Base-by-base conservation (phyloP, 2,797 vertebrate species). In the Meda fulgida region DNA sequence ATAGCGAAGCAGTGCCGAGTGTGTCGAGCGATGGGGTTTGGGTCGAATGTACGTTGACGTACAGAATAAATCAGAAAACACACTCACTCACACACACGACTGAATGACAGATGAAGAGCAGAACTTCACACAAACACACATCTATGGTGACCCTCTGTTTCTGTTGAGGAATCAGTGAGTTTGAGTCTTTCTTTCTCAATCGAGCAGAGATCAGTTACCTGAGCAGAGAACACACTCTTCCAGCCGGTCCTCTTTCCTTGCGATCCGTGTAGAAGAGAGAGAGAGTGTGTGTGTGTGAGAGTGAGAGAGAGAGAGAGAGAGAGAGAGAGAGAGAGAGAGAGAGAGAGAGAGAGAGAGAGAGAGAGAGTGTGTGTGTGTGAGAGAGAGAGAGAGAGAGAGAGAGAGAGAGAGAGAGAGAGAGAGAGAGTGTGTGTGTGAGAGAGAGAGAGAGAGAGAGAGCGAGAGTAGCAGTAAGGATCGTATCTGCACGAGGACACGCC, bases 401-500 rank as follows among this genome's bases (percentile, higher is more conserved):
- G 89, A 92, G 26, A 29, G 60, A 92, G 91, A 92, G 89, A 92
- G 91, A 92, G 90, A 3, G 40, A 3, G 40, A 11, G 43, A 46
- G 43, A 46, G 92, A 83, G 93, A 83, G n/a, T n/a, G n/a, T n/a
- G n/a, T n/a, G n/a, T n/a, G n/a, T n/a, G 21, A 46, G 46, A 84
- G 3, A 69, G 38, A 92, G 92, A 86, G 88, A 85, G 82, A 87
- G 90, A 91, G 92, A 86, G 89, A 85, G 82, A 88, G 90, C 51
- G 55, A n/a, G 19, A 46, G 90, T 78, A 81, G 89, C 86, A 87
- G 87, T 92, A n/a, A n/a, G n/a, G n/a, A 86, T 86, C 88, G 90
- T 94, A 94, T 94, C 92, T 92, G 88, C 90, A 92, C 85, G 91
- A 93, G 90, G 94, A 94, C 95, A 95, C 95, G 94, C 95, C 95